Base-by-base conservation (phyloP, 1,140 invertebrate genomes). In the Pseudomyrmex pallidus region DNA sequence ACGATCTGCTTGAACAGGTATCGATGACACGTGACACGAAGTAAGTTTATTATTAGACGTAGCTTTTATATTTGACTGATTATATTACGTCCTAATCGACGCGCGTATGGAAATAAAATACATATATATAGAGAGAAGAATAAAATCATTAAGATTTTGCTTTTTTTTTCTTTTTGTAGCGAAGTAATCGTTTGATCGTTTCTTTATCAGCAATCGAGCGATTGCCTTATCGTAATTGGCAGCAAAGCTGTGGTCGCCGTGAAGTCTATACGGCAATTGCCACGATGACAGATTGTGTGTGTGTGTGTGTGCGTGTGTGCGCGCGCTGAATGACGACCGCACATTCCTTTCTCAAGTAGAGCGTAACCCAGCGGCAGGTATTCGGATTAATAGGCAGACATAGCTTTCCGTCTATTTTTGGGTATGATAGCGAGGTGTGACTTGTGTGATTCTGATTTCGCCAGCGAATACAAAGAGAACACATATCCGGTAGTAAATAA, bases 301-400 rank as follows among this genome's bases (percentile, higher is more conserved):
- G 3, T 35, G 3, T 35, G 35, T 35, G 35, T 35, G 35, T 35
- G 35, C 0, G 35, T 5, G 35, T 35, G 35, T 35, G 35, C 5
- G 35, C 7, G 35, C 50, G 15, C 46, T 3, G 74, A 80, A 78
- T 84, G 82, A 84, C 82, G 82, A 78, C 68, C 64, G 82, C 82
- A 80, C 74, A 84, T 84, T 84, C 82, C 74, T 68, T 61, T 77
- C 63, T 61, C 64, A 84, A 84, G 48, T 84, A 72, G 74, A 84
- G 64, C 82, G 74, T 84, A 84, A 84, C 74, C 61, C 17, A 44
- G 20, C 46, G 20, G 44, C 54, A 57, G 15, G 54, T 9, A 83
- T 52, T 59, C 73, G 82, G 48, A 83, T 48, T 83, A 83, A 76
- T 83, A 76, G 62, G 61, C 44, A 5, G n/a, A 15, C 52, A 54